Evolutionary conservation across 2,113 vertebrate genomes (phyloP).

Genomic region (Cettia cetti): DNA sequence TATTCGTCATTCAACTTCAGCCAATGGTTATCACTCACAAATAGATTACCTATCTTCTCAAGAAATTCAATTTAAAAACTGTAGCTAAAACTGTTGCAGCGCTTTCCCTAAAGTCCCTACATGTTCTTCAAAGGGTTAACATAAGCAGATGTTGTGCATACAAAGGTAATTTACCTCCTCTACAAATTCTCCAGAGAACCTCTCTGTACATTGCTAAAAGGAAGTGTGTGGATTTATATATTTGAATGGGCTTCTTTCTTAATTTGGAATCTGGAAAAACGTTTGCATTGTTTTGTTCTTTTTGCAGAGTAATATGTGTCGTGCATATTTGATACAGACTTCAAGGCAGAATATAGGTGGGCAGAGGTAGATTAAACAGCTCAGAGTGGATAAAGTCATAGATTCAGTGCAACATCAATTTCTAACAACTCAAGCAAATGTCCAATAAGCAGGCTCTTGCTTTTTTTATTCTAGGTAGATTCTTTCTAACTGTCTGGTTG

Average conservation of each 20-base stretch:
- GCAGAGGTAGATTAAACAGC: not conserved
- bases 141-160: not conserved
- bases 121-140: not conserved
- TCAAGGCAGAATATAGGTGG: not conserved
- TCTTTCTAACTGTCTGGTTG: not conserved
- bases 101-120: not conserved
- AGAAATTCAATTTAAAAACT: not conserved
- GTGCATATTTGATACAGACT: not conserved
- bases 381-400: not conserved
- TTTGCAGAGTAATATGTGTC: not conserved
- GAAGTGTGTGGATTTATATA: not conserved
- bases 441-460: not conserved
- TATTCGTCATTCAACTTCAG: not conserved
- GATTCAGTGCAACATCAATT: not conserved
- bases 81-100: not conserved
- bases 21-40: not conserved
- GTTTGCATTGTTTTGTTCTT: not conserved
- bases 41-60: not conserved
- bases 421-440: not conserved
- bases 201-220: not conserved
- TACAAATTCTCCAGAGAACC: not conserved
- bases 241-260: not conserved
- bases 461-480: not conserved
- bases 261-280: not conserved
- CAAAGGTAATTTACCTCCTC: not conserved